Evolutionary conservation across 2,797 vertebrate genomes (phyloP).

Genomic region (Tiaroga cobitis): DNA sequence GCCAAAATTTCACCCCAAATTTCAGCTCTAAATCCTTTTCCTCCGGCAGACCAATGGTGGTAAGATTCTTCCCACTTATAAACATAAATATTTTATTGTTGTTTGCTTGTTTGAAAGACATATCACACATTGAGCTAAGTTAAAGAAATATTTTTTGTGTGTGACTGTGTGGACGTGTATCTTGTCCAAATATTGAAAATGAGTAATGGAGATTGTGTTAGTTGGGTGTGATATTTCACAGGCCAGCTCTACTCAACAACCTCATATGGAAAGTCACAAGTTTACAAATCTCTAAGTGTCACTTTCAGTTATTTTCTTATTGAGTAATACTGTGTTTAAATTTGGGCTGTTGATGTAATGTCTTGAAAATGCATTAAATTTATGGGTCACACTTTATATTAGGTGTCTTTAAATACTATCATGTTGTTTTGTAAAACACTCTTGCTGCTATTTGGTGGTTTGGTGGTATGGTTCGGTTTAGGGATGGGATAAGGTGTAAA

Average conservation of each 20-base stretch:
- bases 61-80: constrained; percentile 62
- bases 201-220: constrained; percentile 37
- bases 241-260: constrained; percentile 64
- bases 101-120: not conserved
- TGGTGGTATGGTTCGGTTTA: not conserved
- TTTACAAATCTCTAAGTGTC: not conserved
- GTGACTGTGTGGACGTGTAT: not conserved
- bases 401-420: not conserved
- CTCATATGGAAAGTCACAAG: constrained; percentile 59
- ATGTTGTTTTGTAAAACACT: not conserved
- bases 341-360: not conserved
- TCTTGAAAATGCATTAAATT: not conserved
- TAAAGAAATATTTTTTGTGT: not conserved
- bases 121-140: not conserved
- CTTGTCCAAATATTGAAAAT: constrained; percentile 34
- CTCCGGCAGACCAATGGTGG: constrained; percentile 68
- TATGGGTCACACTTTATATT: not conserved
- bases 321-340: not conserved
- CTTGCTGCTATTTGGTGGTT: not conserved
- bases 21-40: constrained; percentile 78
- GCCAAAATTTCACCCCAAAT: constrained; percentile 61
- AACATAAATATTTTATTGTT: not conserved
- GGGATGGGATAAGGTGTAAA: not conserved
- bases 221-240: constrained; percentile 72
- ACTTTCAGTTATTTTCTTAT: constrained; percentile 15